Conservation (phyloP, 1,140 invertebrate species). For the Drosophila trapezifrons region DNA sequence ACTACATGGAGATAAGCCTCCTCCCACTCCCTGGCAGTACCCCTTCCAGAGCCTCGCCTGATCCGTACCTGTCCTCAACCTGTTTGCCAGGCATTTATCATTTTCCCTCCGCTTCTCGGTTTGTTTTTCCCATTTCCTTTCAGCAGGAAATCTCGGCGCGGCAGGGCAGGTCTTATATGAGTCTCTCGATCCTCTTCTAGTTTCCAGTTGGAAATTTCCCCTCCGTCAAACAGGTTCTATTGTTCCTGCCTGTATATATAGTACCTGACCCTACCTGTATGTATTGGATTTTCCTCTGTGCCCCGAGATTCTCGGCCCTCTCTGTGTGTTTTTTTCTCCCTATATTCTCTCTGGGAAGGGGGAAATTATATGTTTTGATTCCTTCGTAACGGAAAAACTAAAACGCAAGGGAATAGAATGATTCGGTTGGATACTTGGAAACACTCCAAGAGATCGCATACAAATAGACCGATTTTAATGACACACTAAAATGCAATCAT, state of each 20-base stretch:
- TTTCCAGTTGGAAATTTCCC: conserved; percentile 78
- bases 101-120: conserved; percentile 59
- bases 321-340: conserved; percentile 12
- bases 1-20: conserved; percentile 47
- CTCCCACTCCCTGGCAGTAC: conserved; percentile 9
- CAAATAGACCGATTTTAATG: conserved; percentile 76
- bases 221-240: conserved; percentile 77
- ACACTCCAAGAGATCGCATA: conserved; percentile 35
- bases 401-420: conserved; percentile 34
- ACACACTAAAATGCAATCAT: conserved; percentile 73
- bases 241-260: conserved; percentile 36
- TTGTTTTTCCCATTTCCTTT: conserved; percentile 74
- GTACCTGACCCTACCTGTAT: conserved; percentile 27
- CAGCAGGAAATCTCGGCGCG: conserved; percentile 70
- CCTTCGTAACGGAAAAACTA: conserved; percentile 75
- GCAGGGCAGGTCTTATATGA: conserved; percentile 48
- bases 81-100: conserved; percentile 76
- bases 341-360: conserved; percentile 3
- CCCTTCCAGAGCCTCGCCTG: conserved; percentile 13
- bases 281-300: conserved; percentile 73
- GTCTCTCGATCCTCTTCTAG: conserved; percentile 1
- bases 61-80: conserved; percentile 73
- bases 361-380: conserved; percentile 80
- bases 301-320: conserved; percentile 51
- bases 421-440: conserved; percentile 39